Conservation (phyloP, 2,888 invertebrate species). For the Crematogaster levior region DNA sequence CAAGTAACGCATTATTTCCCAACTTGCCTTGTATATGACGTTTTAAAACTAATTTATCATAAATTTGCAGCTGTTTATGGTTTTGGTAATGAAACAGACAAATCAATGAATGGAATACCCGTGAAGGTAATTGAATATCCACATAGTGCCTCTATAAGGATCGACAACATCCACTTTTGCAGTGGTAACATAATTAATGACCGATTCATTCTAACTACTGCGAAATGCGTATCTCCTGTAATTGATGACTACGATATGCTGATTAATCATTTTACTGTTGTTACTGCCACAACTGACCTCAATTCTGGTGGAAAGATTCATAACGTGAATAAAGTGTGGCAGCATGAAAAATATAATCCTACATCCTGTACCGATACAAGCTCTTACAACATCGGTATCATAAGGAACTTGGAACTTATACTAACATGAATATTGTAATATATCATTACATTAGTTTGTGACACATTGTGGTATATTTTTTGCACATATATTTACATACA, state of each 20-base stretch:
- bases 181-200: slow-evolving; percentile 28
- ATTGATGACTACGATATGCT: too few relatives aligned
- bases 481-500: too few relatives aligned
- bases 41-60: background rate
- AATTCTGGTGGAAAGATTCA: background rate
- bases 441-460: background rate
- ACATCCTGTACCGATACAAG: background rate
- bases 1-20: too few relatives aligned
- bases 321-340: background rate
- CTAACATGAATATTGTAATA: background rate
- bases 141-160: background rate
- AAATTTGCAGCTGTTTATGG: too few relatives aligned
- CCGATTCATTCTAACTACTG: background rate
- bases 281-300: background rate
- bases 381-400: background rate
- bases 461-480: background rate
- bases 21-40: too few relatives aligned
- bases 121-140: background rate
- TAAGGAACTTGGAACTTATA: background rate
- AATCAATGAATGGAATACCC: slow-evolving; percentile 9
- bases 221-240: background rate
- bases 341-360: background rate
- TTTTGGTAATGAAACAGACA: slow-evolving; percentile 41
- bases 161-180: background rate
- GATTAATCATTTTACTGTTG: background rate